These are phyloP conservation scores for Tricholauxania praeusta DNA, from an alignment of 2,888 invertebrate genomes.

Conservation along the genomic window DNA sequence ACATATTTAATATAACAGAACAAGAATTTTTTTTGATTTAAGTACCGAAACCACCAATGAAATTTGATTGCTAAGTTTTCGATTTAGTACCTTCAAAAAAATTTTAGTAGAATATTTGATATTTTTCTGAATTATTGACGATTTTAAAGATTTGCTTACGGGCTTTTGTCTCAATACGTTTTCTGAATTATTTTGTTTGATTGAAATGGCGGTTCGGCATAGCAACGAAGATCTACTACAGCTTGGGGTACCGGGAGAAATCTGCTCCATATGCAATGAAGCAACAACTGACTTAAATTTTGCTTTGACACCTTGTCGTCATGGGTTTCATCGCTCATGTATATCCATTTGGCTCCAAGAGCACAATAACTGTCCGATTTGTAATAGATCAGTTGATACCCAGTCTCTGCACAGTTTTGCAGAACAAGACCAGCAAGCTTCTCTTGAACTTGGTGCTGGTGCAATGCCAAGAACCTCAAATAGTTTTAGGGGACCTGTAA, in stretches of 20 bases:
- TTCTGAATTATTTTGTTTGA: neutral
- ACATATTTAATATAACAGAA: no score
- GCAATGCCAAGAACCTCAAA: neutral
- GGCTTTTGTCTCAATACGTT: no score
- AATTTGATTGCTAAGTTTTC: no score
- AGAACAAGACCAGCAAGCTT: neutral
- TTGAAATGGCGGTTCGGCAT: neutral
- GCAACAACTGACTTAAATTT: no score
- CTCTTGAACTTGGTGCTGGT: neutral
- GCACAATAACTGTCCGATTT: neutral
- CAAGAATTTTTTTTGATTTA: no score
- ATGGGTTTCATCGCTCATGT: neutral
- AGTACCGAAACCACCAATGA: no score
- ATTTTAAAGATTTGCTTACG: no score
- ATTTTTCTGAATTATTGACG: no score
- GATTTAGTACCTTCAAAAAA: no score
- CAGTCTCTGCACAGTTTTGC: neutral
- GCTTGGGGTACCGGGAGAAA: neutral
- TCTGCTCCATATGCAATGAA: neutral
- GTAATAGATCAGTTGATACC: neutral
- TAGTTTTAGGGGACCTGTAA: neutral
- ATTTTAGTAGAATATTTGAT: no score
- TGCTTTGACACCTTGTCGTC: neutral
- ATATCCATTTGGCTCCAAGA: neutral
- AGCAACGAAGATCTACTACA: neutral